Evolutionary conservation across 2,888 invertebrate species (phyloP).

Genomic region (Bombylius major): DNA sequence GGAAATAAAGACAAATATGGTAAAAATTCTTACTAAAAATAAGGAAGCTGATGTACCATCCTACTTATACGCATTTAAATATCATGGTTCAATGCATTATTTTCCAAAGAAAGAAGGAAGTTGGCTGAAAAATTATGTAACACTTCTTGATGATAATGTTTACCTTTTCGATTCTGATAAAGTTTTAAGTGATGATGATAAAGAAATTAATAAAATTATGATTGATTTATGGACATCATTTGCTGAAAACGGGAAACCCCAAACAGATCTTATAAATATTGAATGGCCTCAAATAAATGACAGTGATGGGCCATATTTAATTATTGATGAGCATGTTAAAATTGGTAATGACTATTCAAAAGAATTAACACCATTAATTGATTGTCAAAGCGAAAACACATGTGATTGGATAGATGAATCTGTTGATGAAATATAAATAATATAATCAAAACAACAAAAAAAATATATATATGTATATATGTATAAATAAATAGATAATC

Average conservation of each 20-base stretch:
- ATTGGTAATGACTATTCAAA: conserved; percentile 4
- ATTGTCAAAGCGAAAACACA: neutral
- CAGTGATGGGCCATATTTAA: conserved; percentile 13
- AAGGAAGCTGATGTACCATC: conserved; percentile 3
- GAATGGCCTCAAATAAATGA: conserved; percentile 7
- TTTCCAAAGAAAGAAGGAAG: conserved; percentile 17
- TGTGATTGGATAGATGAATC: neutral
- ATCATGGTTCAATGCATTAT: conserved; percentile 18
- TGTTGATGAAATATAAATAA: too few relatives aligned
- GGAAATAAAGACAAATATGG: neutral
- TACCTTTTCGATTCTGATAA: conserved; percentile 32
- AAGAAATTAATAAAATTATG: conserved; percentile 26
- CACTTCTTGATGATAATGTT: conserved; percentile 40
- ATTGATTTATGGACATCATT: conserved; percentile 21
- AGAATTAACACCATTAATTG: neutral
- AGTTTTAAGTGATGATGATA: conserved; percentile 20
- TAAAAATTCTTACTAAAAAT: neutral
- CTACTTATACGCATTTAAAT: conserved; percentile 33
- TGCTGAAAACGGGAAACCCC: conserved; percentile 13
- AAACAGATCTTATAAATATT: neutral
- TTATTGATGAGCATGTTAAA: conserved; percentile 7
- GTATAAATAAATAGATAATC: too few relatives aligned
- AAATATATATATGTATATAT: too few relatives aligned
- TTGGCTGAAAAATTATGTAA: conserved; percentile 25
- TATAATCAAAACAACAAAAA: too few relatives aligned